Evolutionary conservation across 1,140 invertebrate genomes (phyloP).

Genomic region (Anastatus disparis): DNA sequence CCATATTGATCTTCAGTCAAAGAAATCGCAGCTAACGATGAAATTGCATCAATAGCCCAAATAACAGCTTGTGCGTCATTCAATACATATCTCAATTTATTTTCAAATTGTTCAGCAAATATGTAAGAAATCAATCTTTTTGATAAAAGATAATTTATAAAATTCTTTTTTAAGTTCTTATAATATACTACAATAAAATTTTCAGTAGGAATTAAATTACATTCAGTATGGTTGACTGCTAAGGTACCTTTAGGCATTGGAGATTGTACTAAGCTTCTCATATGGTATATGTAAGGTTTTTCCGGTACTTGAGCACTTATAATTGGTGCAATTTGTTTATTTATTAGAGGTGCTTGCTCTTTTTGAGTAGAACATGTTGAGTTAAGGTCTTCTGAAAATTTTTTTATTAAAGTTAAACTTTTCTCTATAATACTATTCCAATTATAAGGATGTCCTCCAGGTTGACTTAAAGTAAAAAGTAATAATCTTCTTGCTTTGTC

Average conservation of each 20-base stretch:
- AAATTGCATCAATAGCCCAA: constrained; percentile 77
- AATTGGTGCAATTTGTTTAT: neutral
- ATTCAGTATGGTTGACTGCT: neutral
- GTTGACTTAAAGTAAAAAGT: constrained; percentile 79
- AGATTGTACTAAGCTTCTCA: constrained; percentile 55
- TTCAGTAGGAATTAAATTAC: constrained; percentile 38
- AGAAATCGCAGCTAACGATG: constrained; percentile 74
- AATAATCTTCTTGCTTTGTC: constrained; percentile 68
- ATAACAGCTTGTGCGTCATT: constrained; percentile 75
- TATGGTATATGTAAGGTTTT: constrained; percentile 54
- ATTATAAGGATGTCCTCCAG: constrained; percentile 81
- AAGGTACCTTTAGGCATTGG: neutral
- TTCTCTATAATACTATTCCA: constrained; percentile 78
- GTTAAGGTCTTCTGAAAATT: constrained; percentile 72
- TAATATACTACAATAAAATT: constrained; percentile 52
- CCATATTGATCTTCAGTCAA: constrained; percentile 82
- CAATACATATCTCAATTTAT: constrained; percentile 73
- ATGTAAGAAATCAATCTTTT: constrained; percentile 75
- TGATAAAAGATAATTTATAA: constrained; percentile 57
- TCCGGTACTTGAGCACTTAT: neutral
- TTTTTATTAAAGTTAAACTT: constrained; percentile 70
- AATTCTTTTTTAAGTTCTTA: constrained; percentile 51
- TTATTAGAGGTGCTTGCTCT: constrained; percentile 39
- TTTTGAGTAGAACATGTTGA: constrained; percentile 55
- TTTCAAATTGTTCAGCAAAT: constrained; percentile 77